phyloP scores from a whole-genome alignment of 1,140 invertebrate genomes.

The Megalonaias nervosa region DNA sequence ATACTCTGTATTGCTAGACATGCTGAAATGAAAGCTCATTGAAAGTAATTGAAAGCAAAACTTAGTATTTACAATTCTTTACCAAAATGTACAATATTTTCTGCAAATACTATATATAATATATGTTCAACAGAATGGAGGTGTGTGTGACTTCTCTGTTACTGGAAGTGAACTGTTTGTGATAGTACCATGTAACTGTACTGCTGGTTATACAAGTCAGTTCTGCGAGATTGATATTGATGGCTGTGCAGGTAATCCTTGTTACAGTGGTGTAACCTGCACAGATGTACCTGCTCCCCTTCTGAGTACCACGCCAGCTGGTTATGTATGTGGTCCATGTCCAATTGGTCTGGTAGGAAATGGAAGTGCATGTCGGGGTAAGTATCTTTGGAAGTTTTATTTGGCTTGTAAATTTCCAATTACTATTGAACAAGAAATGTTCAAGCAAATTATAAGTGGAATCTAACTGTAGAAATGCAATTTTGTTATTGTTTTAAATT shows the following conservation, averaged over 20 bases:
- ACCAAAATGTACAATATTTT: background rate
- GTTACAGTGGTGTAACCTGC: constrained; percentile 40
- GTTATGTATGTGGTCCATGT: constrained; percentile 40
- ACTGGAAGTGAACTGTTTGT: constrained; percentile 22
- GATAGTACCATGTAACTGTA: constrained; percentile 40
- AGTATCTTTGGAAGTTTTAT: background rate
- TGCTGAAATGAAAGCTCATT: too few species aligned
- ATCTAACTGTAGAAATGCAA: too few species aligned
- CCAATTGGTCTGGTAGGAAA: constrained; percentile 39
- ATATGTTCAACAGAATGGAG: constrained; percentile 35
- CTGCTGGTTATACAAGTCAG: constrained; percentile 26
- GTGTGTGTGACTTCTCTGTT: constrained; percentile 39
- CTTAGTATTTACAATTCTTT: too few species aligned
- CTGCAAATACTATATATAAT: background rate
- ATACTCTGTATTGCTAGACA: too few species aligned
- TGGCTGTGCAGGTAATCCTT: constrained; percentile 38
- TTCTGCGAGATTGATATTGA: constrained; percentile 43
- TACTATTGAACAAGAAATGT: too few species aligned
- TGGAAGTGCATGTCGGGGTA: constrained; percentile 39
- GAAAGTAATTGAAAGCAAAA: too few species aligned
- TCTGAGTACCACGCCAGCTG: constrained; percentile 11
- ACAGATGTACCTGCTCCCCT: constrained; percentile 30
- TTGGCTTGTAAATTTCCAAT: too few species aligned
- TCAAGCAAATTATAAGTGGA: too few species aligned
- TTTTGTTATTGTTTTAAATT: too few species aligned